Conservation (phyloP, 2,113 vertebrate species). For the Hucho hucho region DNA sequence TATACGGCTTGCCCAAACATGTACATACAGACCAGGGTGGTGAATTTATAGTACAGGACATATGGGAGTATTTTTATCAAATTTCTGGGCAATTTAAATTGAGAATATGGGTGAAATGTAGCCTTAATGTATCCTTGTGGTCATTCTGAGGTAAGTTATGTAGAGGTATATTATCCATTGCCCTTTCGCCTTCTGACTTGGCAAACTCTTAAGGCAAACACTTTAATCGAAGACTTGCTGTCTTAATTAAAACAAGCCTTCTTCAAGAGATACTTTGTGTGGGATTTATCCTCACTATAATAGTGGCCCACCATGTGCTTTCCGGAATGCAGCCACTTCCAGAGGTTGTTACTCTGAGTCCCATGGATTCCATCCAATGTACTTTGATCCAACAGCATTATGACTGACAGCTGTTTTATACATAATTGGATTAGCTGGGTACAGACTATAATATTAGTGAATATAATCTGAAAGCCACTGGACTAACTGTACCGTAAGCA, state of each 20-base stretch:
- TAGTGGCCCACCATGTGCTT: constrained; percentile 12
- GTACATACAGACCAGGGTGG: not conserved
- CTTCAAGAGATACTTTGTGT: constrained; percentile 9
- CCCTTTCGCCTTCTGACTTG: constrained; percentile 12
- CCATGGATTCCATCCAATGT: constrained; percentile 24
- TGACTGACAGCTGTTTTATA: constrained; percentile 48
- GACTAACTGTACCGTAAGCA: constrained; percentile 31
- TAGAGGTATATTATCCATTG: not conserved
- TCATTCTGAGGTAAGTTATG: not conserved
- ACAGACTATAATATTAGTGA: constrained; percentile 38
- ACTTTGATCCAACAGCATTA: constrained; percentile 48
- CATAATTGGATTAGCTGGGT: constrained; percentile 48
- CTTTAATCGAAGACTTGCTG: constrained; percentile 26
- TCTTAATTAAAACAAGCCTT: not conserved
- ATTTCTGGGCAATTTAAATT: no score
- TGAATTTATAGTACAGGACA: not conserved
- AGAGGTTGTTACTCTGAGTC: constrained; percentile 28
- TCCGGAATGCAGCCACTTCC: constrained; percentile 43
- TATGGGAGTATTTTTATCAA: not conserved
- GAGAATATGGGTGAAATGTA: no score
- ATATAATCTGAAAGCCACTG: constrained; percentile 20
- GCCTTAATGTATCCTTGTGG: not conserved
- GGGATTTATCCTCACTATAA: constrained; percentile 20
- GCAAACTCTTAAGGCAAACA: constrained; percentile 24
- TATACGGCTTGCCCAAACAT: not conserved